These are phyloP conservation scores for Danio aesculapii DNA, from an alignment of 2,797 vertebrate genomes.

Conservation along the genomic window DNA sequence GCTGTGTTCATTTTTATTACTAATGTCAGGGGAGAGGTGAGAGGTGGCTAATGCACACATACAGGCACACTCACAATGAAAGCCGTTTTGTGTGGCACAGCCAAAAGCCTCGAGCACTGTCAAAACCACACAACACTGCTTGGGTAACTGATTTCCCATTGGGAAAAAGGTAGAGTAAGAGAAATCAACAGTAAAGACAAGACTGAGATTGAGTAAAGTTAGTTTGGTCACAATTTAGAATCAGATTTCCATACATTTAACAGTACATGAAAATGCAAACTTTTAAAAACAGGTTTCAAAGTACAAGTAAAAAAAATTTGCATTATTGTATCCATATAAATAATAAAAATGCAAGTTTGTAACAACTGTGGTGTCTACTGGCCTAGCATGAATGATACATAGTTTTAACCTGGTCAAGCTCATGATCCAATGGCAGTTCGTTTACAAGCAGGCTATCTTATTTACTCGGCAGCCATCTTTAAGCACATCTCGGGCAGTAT, in stretches of 20 bases:
- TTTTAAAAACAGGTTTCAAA: too few relatives aligned
- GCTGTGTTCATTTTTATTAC: constrained; percentile 85
- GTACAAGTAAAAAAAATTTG: too few relatives aligned
- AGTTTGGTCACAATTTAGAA: neutral
- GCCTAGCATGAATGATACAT: too few relatives aligned
- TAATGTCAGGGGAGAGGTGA: constrained; percentile 82
- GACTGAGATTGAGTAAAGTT: neutral
- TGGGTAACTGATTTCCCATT: constrained; percentile 53
- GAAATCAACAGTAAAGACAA: constrained; percentile 3
- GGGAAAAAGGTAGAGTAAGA: constrained; percentile 28
- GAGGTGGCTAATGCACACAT: constrained; percentile 77
- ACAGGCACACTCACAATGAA: constrained; percentile 62
- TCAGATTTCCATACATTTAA: neutral
- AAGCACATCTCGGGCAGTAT: too few relatives aligned
- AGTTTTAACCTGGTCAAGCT: too few relatives aligned
- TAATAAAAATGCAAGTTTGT: too few relatives aligned
- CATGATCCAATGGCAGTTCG: too few relatives aligned
- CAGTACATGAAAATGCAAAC: too few relatives aligned
- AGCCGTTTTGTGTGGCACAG: constrained; percentile 24
- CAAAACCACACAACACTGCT: constrained; percentile 39
- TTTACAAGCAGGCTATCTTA: too few relatives aligned
- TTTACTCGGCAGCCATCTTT: too few relatives aligned
- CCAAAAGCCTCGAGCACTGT: constrained; percentile 9
- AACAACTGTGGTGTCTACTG: too few relatives aligned
- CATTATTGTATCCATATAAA: too few relatives aligned